phyloP scores from a whole-genome alignment of 2,888 invertebrate species.

The Pasiphila rectangulata region DNA sequence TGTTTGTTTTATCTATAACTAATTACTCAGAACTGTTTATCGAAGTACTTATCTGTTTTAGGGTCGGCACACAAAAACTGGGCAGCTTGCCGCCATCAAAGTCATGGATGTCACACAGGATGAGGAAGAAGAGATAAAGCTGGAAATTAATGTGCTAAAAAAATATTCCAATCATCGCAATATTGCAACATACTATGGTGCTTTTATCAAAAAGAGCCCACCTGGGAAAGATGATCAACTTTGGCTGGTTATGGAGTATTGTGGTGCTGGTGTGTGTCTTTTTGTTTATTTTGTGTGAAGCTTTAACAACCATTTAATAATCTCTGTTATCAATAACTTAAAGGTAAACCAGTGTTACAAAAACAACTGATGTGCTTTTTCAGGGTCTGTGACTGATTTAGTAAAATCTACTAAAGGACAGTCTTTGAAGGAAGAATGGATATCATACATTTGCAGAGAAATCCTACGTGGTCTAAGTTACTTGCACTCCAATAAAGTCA shows the following conservation, averaged over 20 bases:
- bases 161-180: slow-evolving; percentile 99
- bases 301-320: background rate
- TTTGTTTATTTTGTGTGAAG: background rate
- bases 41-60: slow-evolving; percentile 56
- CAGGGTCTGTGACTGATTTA: slow-evolving; percentile 97
- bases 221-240: slow-evolving; percentile 99
- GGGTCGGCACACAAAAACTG: slow-evolving; percentile 99
- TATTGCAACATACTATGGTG: slow-evolving; percentile 99
- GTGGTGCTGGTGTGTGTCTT: slow-evolving; percentile 90
- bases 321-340: background rate
- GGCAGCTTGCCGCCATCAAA: slow-evolving; percentile 99
- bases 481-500: slow-evolving; percentile 99
- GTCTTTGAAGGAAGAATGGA: slow-evolving; percentile 99
- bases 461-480: slow-evolving; percentile 97
- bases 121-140: slow-evolving; percentile 99
- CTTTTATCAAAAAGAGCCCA: slow-evolving; percentile 99
- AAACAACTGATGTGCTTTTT: slow-evolving; percentile 31
- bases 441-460: slow-evolving; percentile 99
- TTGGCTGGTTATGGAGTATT: slow-evolving; percentile 99
- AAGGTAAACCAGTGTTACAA: background rate
- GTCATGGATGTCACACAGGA: slow-evolving; percentile 99
- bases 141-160: slow-evolving; percentile 99
- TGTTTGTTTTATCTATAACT: slow-evolving; percentile 8
- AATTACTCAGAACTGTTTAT: slow-evolving; percentile 14
- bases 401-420: slow-evolving; percentile 99